Evolutionary conservation across 2,888 invertebrate species (phyloP).

Genomic region (Zygaena filipendulae): DNA sequence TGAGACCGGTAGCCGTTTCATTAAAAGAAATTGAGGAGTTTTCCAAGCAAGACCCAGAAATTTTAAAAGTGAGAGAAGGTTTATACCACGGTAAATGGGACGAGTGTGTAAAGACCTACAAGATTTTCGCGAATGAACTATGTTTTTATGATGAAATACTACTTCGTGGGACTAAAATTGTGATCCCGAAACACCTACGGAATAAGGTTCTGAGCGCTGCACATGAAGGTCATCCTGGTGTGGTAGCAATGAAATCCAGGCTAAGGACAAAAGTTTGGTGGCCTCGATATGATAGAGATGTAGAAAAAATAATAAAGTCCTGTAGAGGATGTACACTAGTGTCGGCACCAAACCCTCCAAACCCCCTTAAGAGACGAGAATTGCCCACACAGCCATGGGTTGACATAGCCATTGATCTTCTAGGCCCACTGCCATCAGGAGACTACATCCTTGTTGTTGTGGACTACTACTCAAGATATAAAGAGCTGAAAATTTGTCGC

Average conservation of each 20-base stretch:
- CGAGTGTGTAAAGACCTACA: constrained; percentile 9
- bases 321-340: constrained; percentile 18
- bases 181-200: constrained; percentile 4
- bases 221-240: no score
- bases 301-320: constrained; percentile 9
- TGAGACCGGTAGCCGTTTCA: constrained; percentile 8
- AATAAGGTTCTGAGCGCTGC: constrained; percentile 16
- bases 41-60: constrained; percentile 9
- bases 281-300: constrained; percentile 13
- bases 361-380: constrained; percentile 5
- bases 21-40: constrained; percentile 4
- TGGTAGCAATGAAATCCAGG: no score
- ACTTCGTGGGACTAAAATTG: no score
- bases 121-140: no score
- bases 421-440: constrained; percentile 9
- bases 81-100: constrained; percentile 11
- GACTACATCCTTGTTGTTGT: constrained; percentile 7
- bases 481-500: constrained; percentile 6
- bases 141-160: no score
- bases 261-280: no score
- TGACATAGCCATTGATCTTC: constrained; percentile 18
- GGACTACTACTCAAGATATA: constrained; percentile 10
- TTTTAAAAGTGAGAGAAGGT: no score
- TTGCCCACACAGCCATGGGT: constrained; percentile 6
- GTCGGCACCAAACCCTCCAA: constrained; percentile 11